Evolutionary conservation across 2,797 vertebrate species (phyloP).

Genomic region (Cyclopterus lumpus): DNA sequence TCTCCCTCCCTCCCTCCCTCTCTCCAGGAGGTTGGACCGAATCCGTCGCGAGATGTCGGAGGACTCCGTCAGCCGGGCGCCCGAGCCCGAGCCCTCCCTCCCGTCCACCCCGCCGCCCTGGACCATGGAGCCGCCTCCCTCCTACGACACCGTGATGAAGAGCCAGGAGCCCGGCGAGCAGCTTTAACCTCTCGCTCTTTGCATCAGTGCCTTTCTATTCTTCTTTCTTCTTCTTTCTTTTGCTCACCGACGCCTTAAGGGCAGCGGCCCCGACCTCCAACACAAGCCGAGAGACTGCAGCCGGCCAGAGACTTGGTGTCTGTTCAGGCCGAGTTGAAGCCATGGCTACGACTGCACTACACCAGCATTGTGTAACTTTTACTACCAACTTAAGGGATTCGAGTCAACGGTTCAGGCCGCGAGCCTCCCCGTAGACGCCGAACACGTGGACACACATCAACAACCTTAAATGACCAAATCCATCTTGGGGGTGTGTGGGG

Average conservation of each 20-base stretch:
- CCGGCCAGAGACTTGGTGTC: conserved; percentile 24
- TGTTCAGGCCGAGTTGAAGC: neutral
- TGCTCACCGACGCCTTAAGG: conserved; percentile 42
- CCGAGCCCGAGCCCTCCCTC: conserved; percentile 63
- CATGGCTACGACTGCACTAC: too few relatives aligned
- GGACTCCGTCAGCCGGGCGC: conserved; percentile 61
- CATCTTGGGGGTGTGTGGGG: neutral
- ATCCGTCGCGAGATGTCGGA: conserved; percentile 83
- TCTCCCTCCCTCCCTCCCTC: neutral
- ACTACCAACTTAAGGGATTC: conserved; percentile 14
- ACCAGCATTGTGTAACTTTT: conserved; percentile 31
- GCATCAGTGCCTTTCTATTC: conserved; percentile 42
- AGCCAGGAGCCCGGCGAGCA: conserved; percentile 70
- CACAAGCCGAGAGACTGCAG: conserved; percentile 21
- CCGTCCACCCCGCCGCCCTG: conserved; percentile 80
- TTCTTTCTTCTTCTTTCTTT: neutral
- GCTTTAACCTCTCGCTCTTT: conserved; percentile 44
- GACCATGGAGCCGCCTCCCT: conserved; percentile 83
- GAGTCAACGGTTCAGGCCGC: conserved; percentile 11
- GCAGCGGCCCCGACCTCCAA: conserved; percentile 13
- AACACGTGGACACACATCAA: neutral
- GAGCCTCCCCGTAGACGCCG: too few relatives aligned
- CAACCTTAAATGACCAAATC: neutral
- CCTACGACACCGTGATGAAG: conserved; percentile 88
- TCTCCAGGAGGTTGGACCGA: conserved; percentile 82